Conservation (phyloP, 2,888 invertebrate species). For the Chymomyza procnemis region DNA sequence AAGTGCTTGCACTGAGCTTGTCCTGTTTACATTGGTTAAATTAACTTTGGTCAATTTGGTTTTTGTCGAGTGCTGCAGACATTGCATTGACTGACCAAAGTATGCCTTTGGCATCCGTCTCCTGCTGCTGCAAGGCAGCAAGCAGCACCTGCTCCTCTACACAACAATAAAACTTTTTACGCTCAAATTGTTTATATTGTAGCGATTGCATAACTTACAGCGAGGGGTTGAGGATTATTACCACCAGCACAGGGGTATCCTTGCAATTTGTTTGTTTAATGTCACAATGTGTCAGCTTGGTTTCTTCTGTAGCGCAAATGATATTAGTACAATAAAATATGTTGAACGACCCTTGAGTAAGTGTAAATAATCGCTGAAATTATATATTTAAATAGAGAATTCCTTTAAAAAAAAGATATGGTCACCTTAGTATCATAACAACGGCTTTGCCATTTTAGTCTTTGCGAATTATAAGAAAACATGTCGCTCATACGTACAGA, state of each 20-base stretch:
- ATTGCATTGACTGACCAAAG: conserved; percentile 32
- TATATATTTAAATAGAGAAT: too few relatives aligned
- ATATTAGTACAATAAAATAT: not conserved
- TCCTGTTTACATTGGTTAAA: conserved; percentile 67
- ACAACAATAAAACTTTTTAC: conserved; percentile 14
- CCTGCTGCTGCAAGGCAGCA: not conserved
- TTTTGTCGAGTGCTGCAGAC: conserved; percentile 46
- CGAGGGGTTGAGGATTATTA: not conserved
- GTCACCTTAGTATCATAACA: too few relatives aligned
- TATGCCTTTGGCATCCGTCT: not conserved
- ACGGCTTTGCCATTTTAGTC: too few relatives aligned
- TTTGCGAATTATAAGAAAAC: too few relatives aligned
- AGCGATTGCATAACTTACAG: conserved; percentile 12
- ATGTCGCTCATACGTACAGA: too few relatives aligned
- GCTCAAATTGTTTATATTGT: conserved; percentile 9
- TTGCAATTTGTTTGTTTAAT: conserved; percentile 5
- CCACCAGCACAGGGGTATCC: not conserved
- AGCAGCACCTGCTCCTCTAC: not conserved
- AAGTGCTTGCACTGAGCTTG: conserved; percentile 27
- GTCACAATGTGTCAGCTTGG: not conserved
- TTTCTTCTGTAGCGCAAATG: not conserved
- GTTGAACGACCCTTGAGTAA: not conserved
- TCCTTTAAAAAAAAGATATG: too few relatives aligned
- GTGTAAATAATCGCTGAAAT: not conserved
- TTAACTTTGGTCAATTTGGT: conserved; percentile 72